Evolutionary conservation across 2,888 invertebrate species (phyloP).

Genomic region (Caenorhabditis wallacei): DNA sequence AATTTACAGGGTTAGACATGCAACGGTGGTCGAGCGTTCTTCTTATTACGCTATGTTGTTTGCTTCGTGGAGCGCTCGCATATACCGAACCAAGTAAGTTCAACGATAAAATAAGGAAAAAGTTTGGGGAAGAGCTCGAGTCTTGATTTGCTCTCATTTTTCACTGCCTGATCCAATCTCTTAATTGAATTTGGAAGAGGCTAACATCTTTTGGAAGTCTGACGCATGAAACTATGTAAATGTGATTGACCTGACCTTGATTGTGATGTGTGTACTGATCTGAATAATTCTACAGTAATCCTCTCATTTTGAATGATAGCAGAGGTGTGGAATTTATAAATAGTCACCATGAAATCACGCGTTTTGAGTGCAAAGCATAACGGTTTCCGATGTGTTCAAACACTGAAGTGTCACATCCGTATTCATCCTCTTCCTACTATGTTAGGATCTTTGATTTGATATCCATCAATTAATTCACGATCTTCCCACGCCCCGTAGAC

Average conservation of each 20-base stretch:
- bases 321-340: not conserved
- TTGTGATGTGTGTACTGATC: conserved; percentile 9
- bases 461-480: conserved; percentile 4
- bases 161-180: conserved; percentile 56
- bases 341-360: not conserved
- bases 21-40: conserved; percentile 69
- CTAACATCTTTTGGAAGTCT: conserved; percentile 30
- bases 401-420: conserved; percentile 28
- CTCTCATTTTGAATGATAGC: not conserved
- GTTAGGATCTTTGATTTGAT: conserved; percentile 31
- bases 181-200: conserved; percentile 47
- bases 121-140: not conserved
- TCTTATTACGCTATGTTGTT: conserved; percentile 63
- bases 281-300: not conserved
- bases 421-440: not conserved
- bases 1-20: conserved; percentile 66
- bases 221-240: conserved; percentile 25
- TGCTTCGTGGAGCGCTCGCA: conserved; percentile 60
- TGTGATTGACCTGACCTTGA: not conserved
- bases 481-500: conserved; percentile 44
- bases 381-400: conserved; percentile 18
- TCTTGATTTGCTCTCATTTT: conserved; percentile 17
- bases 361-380: not conserved
- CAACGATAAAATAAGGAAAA: not conserved
- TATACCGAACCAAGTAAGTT: conserved; percentile 68